Percentiles rank a stretch among this genome's conserved stretches.
phyloP scores from a whole-genome alignment of 2,113 vertebrate species.

The Amphilophus citrinellus region DNA sequence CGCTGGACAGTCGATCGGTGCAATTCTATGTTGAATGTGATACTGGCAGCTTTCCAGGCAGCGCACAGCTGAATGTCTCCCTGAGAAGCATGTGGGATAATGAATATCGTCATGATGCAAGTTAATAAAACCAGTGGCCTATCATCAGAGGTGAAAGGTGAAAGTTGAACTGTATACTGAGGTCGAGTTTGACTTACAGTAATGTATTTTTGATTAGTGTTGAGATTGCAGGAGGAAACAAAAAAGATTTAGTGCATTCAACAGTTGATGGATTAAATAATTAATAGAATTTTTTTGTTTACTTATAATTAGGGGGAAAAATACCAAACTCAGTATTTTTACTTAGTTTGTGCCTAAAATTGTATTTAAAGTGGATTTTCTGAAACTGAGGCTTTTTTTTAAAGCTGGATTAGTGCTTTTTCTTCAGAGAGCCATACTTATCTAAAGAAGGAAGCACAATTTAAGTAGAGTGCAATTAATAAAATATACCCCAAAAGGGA shows the following conservation, averaged over 20 bases:
- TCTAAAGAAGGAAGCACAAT: constrained; percentile 29
- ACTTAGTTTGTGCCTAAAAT: not conserved
- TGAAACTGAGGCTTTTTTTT: constrained; percentile 6
- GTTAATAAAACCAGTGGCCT: constrained; percentile 34
- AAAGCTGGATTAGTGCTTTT: constrained; percentile 41
- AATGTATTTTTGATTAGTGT: constrained; percentile 19
- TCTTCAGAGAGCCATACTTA: constrained; percentile 36
- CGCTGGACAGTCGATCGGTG: not conserved
- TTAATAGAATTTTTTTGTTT: not conserved
- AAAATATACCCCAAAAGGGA: constrained; percentile 40
- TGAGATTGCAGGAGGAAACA: not conserved
- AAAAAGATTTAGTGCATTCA: not conserved
- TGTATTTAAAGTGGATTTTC: not conserved
- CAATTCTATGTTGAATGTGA: not conserved
- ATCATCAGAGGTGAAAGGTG: constrained; percentile 39
- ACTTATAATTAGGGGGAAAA: fast-evolving
- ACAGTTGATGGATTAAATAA: not conserved
- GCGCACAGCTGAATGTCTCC: constrained; percentile 35
- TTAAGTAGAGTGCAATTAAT: constrained; percentile 51
- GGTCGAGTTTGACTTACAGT: not conserved
- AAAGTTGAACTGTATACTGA: not conserved
- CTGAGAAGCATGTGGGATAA: constrained; percentile 9
- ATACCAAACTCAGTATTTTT: not conserved
- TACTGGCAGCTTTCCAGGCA: not conserved
- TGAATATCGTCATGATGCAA: constrained; percentile 20